Evolutionary conservation across 2,797 vertebrate genomes (phyloP).

Genomic region (Myotis daubentonii): DNA sequence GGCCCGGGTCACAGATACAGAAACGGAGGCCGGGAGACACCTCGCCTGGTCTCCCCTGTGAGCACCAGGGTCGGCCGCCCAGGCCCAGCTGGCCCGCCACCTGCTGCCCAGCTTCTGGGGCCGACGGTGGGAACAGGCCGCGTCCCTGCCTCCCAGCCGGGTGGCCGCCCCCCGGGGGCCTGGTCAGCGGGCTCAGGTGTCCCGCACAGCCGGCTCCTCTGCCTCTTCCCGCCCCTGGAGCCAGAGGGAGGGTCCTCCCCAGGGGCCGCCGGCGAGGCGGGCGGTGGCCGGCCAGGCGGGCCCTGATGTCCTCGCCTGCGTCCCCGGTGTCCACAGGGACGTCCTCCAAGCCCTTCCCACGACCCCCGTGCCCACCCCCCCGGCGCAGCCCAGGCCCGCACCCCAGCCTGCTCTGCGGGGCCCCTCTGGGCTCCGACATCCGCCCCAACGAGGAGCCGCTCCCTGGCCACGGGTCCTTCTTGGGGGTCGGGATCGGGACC

Average conservation of each 20-base stretch:
- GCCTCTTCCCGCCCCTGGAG: conserved; percentile 8
- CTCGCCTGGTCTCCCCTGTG: neutral
- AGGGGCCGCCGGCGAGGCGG: neutral
- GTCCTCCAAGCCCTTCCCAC: neutral
- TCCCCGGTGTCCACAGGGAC: conserved; percentile 33
- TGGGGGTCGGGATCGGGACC: neutral
- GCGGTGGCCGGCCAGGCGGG: neutral
- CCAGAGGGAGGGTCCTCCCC: conserved; percentile 40
- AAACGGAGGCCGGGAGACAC: neutral
- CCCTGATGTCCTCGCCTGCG: neutral
- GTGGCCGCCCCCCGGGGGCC: conserved; percentile 72
- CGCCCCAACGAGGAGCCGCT: no score
- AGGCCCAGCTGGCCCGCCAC: conserved; percentile 45
- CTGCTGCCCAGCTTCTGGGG: conserved; percentile 35
- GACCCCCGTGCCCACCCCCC: neutral
- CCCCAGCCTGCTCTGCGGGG: neutral
- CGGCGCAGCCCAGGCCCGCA: fast-evolving
- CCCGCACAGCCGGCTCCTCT: neutral
- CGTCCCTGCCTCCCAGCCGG: conserved; percentile 61
- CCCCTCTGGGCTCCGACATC: fast-evolving
- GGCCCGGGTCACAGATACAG: neutral
- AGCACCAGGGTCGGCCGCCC: neutral
- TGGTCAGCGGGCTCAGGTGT: neutral
- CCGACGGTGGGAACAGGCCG: conserved; percentile 59
- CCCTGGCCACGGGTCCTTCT: fast-evolving